Percentiles rank a stretch among this genome's conserved stretches.
Conservation (phyloP, 2,888 invertebrate genomes). For the Labia minor region DNA sequence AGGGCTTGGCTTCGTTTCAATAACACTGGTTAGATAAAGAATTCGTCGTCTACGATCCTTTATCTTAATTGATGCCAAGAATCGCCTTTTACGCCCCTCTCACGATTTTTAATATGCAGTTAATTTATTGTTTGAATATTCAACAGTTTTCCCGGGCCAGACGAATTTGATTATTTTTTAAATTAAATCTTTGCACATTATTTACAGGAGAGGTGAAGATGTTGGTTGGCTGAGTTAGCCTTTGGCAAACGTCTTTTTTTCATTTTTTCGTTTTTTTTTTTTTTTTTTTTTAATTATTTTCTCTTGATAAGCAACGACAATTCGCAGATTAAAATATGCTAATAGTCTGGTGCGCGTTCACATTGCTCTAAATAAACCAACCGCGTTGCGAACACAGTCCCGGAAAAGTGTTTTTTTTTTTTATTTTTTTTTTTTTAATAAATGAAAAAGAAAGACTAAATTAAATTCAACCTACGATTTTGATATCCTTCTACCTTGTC, state of each 20-base stretch:
- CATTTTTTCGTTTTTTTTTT: neutral
- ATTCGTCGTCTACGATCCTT: neutral
- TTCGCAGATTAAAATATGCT: neutral
- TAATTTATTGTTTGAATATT: conserved; percentile 24
- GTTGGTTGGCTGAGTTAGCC: neutral
- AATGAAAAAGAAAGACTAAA: too few relatives aligned
- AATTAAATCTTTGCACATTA: conserved; percentile 13
- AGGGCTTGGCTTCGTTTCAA: neutral
- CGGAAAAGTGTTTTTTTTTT: too few relatives aligned
- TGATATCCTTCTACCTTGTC: too few relatives aligned
- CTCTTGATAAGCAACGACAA: conserved; percentile 1
- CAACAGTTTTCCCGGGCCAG: conserved; percentile 18
- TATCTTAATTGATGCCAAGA: conserved; percentile 3
- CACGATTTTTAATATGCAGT: conserved; percentile 20
- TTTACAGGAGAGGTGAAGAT: conserved; percentile 13
- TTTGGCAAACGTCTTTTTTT: neutral
- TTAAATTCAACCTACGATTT: too few relatives aligned
- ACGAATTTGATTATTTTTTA: conserved; percentile 13
- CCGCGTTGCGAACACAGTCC: too few relatives aligned
- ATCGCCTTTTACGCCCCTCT: neutral
- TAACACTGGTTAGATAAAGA: neutral
- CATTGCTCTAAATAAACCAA: neutral
- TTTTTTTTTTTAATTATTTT: neutral
- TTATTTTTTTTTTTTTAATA: too few relatives aligned
- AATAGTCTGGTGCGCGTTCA: neutral